These are phyloP conservation scores for Xyliphius kryptos DNA, from an alignment of 2,113 vertebrate species.

Conservation along the genomic window DNA sequence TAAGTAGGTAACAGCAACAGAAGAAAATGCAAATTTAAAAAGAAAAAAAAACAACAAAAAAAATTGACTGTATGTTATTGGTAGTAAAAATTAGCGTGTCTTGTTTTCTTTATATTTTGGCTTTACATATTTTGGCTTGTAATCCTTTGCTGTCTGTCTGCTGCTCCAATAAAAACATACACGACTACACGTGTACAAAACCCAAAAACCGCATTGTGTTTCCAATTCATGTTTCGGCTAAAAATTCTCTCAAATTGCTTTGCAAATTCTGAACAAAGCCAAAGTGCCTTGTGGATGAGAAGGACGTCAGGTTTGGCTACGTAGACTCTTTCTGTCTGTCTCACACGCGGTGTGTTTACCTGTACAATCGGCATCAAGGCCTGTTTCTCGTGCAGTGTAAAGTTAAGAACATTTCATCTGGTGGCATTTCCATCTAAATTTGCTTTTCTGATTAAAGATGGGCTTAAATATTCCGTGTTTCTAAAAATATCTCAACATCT, in stretches of 20 bases:
- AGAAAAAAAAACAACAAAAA: constrained; percentile 57
- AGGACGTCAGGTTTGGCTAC: constrained; percentile 60
- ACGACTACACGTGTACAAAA: constrained; percentile 86
- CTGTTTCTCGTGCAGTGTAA: no score
- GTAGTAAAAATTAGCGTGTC: constrained; percentile 69
- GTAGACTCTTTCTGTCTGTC: constrained; percentile 53
- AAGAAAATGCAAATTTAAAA: neutral
- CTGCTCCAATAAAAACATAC: constrained; percentile 87
- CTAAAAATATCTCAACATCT: no score
- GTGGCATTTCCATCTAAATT: no score
- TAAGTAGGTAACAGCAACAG: constrained; percentile 76
- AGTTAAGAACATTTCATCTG: no score
- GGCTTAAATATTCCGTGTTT: no score
- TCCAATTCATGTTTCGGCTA: constrained; percentile 95
- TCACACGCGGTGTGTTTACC: constrained; percentile 47
- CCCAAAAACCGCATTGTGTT: constrained; percentile 82
- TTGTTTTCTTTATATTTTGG: constrained; percentile 66
- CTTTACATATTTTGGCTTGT: constrained; percentile 94
- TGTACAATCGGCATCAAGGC: neutral
- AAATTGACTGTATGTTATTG: constrained; percentile 92
- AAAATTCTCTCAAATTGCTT: constrained; percentile 91
- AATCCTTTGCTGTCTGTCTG: constrained; percentile 96
- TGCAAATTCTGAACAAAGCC: constrained; percentile 73
- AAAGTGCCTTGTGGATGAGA: constrained; percentile 61
- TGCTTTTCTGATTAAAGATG: no score